Evolutionary conservation across 2,113 vertebrate genomes (phyloP).

Genomic region (Sterna hirundo): DNA sequence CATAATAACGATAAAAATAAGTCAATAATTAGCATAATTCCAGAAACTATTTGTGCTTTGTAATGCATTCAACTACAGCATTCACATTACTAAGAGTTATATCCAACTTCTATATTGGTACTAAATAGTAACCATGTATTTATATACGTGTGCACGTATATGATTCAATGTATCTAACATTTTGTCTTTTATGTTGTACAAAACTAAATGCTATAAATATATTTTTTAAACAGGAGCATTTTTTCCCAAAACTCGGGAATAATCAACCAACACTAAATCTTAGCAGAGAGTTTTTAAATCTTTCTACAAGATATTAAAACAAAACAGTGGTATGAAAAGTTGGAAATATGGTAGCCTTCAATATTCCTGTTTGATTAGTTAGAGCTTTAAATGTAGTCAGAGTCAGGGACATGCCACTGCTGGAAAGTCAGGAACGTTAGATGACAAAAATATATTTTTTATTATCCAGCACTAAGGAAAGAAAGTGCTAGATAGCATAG

Average conservation of each 20-base stretch:
- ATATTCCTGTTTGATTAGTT: background rate
- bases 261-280: background rate
- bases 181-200: background rate
- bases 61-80: background rate
- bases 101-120: background rate
- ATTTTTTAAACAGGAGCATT: rapidly evolving
- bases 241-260: background rate
- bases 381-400: background rate
- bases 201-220: background rate
- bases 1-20: background rate
- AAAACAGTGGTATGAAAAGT: background rate
- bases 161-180: background rate
- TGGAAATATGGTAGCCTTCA: background rate
- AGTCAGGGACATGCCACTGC: background rate
- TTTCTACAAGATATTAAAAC: background rate
- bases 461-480: background rate
- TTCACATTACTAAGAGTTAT: background rate
- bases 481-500: background rate
- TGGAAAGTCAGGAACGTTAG: background rate
- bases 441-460: background rate
- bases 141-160: background rate
- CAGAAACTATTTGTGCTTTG: background rate
- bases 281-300: background rate
- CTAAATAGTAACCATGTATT: background rate
- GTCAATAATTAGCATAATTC: background rate